Evolutionary conservation across 2,797 vertebrate genomes (phyloP).

Genomic region (Schizopygopsis malacanthus): DNA sequence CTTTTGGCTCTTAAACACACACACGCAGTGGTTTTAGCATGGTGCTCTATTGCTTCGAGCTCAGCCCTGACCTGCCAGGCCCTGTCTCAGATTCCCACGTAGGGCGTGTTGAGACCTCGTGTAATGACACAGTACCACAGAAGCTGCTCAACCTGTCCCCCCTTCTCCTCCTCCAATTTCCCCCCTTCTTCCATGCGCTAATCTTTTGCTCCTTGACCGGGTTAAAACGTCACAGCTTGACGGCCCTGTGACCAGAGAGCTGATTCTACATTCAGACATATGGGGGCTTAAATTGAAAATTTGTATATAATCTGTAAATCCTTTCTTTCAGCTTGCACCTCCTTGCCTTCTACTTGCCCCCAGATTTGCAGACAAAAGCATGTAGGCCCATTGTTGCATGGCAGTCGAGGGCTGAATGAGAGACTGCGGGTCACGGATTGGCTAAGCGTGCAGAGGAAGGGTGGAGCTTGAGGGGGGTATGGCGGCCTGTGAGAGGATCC

Average conservation of each 20-base stretch:
- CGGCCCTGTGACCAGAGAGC: conserved; percentile 19
- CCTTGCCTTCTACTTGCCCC: conserved; percentile 46
- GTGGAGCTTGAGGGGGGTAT: conserved; percentile 56
- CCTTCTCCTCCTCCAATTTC: conserved; percentile 51
- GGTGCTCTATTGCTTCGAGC: conserved; percentile 50
- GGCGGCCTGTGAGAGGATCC: conserved; percentile 9
- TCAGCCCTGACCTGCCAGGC: conserved; percentile 58
- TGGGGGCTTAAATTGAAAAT: neutral
- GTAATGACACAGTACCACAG: conserved; percentile 58
- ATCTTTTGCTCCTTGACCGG: conserved; percentile 45
- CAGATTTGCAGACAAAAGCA: conserved; percentile 56
- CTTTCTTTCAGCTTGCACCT: conserved; percentile 40
- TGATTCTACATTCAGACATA: conserved; percentile 13
- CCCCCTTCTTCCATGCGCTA: conserved; percentile 44
- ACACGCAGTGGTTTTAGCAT: conserved; percentile 49
- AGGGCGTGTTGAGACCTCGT: conserved; percentile 64
- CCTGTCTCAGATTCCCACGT: conserved; percentile 63
- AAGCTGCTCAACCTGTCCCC: conserved; percentile 66
- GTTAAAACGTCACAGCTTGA: conserved; percentile 44
- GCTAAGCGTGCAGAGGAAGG: conserved; percentile 65
- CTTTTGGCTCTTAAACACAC: conserved; percentile 57
- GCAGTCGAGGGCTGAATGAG: conserved; percentile 65
- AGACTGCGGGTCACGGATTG: conserved; percentile 62
- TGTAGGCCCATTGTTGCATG: conserved; percentile 56
- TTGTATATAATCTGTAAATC: conserved; percentile 53